These are phyloP conservation scores for Gymnothorax reevesii DNA, from an alignment of 2,797 vertebrate species.

Conservation along the genomic window DNA sequence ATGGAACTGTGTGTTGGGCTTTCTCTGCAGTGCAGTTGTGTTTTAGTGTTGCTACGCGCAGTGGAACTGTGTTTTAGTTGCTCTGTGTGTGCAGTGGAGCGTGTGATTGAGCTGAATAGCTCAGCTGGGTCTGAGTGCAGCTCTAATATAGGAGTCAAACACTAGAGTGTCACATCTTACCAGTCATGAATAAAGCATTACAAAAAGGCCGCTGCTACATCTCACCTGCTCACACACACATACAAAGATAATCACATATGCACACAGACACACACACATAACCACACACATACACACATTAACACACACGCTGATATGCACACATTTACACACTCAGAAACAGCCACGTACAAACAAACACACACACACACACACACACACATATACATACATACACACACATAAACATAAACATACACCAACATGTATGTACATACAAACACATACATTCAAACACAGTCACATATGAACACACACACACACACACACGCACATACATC, in stretches of 20 bases:
- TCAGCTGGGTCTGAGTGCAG: conserved; percentile 36
- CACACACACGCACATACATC: background rate
- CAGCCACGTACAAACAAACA: no score
- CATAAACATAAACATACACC: no score
- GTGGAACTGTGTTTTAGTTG: background rate
- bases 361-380: no score
- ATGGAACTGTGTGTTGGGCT: background rate
- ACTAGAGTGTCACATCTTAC: conserved; percentile 49
- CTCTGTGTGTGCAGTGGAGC: background rate
- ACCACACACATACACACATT: no score
- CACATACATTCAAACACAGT: no score
- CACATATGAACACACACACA: background rate
- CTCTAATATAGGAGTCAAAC: conserved; percentile 56
- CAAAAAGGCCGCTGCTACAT: conserved; percentile 58
- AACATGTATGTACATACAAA: no score
- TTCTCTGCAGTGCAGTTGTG: background rate
- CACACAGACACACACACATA: background rate
- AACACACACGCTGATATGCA: no score
- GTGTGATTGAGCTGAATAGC: background rate
- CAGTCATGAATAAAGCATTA: conserved; percentile 68
- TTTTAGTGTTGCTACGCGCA: background rate
- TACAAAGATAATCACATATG: background rate
- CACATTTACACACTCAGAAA: no score
- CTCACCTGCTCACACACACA: conserved; percentile 15
- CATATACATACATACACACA: no score